Conservation (phyloP, 2,113 vertebrate genomes). For the Corythornis cristatus region DNA sequence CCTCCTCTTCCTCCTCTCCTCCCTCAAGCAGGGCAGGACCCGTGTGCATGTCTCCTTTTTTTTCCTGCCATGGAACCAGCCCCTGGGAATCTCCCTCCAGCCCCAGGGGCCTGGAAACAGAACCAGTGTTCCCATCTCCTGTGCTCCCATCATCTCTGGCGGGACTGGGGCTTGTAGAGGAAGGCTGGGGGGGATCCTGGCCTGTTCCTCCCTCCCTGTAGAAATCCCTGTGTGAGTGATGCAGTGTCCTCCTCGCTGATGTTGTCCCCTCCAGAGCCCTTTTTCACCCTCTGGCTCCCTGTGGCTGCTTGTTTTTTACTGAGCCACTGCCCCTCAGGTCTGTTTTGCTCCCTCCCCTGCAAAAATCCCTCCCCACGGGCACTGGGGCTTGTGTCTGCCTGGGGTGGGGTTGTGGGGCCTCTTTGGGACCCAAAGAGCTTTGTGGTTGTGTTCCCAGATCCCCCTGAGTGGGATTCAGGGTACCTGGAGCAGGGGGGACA, state of each 20-base stretch:
- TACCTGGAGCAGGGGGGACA: not conserved
- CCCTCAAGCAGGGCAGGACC: not conserved
- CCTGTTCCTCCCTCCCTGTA: not conserved
- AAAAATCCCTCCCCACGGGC: not conserved
- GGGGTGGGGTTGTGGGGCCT: not conserved
- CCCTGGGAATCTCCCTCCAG: not conserved
- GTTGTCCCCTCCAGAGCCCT: not conserved
- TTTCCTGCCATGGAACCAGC: not conserved
- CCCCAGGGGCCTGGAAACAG: not conserved
- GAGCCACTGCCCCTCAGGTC: fast-evolving
- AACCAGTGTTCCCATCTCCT: fast-evolving
- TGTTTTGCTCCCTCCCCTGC: not conserved
- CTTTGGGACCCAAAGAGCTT: fast-evolving
- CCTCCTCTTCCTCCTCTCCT: not conserved
- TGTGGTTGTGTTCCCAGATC: not conserved
- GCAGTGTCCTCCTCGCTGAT: not conserved
- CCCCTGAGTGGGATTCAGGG: not conserved
- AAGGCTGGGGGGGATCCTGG: not conserved
- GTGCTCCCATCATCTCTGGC: fast-evolving
- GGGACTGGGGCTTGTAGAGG: not conserved
- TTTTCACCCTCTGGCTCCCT: not conserved
- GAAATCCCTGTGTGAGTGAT: not conserved
- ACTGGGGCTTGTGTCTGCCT: not conserved
- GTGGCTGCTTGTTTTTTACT: not conserved
- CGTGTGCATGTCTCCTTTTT: not conserved